Conservation (phyloP, 1,140 invertebrate genomes). For the Bombus balteatus region DNA sequence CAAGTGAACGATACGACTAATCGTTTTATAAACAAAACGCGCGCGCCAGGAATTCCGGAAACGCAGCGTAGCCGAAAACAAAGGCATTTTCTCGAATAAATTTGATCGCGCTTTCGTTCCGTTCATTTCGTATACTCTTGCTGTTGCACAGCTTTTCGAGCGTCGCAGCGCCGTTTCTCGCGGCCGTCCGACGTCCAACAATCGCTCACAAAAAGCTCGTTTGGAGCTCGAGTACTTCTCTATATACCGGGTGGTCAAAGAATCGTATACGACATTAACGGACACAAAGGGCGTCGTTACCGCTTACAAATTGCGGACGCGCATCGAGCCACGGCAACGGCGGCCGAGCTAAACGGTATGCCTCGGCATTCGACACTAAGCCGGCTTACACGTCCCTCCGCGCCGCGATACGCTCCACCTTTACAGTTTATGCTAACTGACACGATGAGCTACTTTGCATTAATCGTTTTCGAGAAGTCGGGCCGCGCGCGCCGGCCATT, state of each 20-base stretch:
- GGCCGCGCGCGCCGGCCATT: not conserved
- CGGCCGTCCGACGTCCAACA: not conserved
- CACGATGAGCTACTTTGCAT: conserved; percentile 66
- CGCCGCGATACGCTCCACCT: conserved; percentile 54
- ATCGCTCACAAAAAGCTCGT: conserved; percentile 38
- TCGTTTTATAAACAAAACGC: conserved; percentile 14
- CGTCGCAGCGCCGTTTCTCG: not conserved
- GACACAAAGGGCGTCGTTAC: conserved; percentile 53
- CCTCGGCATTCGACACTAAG: conserved; percentile 60
- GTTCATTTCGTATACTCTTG: not conserved
- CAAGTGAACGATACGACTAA: not conserved
- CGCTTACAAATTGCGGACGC: conserved; percentile 57
- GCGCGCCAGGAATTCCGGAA: not conserved
- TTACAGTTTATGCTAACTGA: conserved; percentile 61
- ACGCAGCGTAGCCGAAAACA: not conserved
- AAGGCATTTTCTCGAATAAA: conserved; percentile 18
- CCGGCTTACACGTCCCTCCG: conserved; percentile 55
- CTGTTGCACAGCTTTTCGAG: not conserved
- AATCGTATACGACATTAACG: conserved; percentile 58
- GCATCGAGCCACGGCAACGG: conserved; percentile 36
- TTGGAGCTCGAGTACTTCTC: conserved; percentile 1
- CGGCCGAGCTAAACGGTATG: conserved; percentile 35
- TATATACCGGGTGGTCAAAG: conserved; percentile 41
- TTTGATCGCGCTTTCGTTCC: not conserved
- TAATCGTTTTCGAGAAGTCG: conserved; percentile 63